phyloP scores from a whole-genome alignment of 2,888 invertebrate genomes.

The Cheilosia variabilis region DNA sequence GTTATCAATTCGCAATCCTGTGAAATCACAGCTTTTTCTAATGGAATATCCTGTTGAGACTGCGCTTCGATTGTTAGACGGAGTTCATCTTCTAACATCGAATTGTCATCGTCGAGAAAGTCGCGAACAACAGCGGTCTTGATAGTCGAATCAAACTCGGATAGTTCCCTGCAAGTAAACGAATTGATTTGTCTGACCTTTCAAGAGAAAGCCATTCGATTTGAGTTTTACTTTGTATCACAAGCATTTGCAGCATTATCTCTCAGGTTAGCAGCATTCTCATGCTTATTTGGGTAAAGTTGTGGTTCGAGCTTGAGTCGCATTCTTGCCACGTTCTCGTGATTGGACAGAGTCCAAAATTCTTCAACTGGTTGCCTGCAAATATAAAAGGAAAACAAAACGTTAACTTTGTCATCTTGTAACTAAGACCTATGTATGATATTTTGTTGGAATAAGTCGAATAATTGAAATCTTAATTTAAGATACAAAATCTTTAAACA shows the following conservation, averaged over 20 bases:
- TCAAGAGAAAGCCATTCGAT: not conserved
- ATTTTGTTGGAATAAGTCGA: too few relatives aligned
- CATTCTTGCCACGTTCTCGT: slow-evolving; percentile 87
- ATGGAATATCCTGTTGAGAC: slow-evolving; percentile 83
- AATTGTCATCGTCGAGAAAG: slow-evolving; percentile 83
- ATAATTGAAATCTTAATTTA: too few relatives aligned
- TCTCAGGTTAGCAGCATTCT: slow-evolving; percentile 86
- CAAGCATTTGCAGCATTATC: slow-evolving; percentile 84
- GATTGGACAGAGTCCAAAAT: slow-evolving; percentile 86
- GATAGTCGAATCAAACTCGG: slow-evolving; percentile 83
- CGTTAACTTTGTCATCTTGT: not conserved
- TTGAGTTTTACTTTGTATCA: slow-evolving; percentile 80
- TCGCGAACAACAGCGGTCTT: slow-evolving; percentile 83
- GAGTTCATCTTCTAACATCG: slow-evolving; percentile 84
- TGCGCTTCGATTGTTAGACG: slow-evolving; percentile 83
- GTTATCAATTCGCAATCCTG: slow-evolving; percentile 87
- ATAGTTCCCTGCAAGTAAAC: slow-evolving; percentile 79
- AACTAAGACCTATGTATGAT: too few relatives aligned
- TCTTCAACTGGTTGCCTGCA: slow-evolving; percentile 82
- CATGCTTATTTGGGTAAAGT: slow-evolving; percentile 85
- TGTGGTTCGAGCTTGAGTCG: slow-evolving; percentile 86
- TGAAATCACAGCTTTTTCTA: slow-evolving; percentile 86
- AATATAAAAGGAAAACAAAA: slow-evolving; percentile 61
- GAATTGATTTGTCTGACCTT: not conserved
- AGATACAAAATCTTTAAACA: too few relatives aligned